phyloP scores from a whole-genome alignment of 2,888 invertebrate species.

The Emesis furor region DNA sequence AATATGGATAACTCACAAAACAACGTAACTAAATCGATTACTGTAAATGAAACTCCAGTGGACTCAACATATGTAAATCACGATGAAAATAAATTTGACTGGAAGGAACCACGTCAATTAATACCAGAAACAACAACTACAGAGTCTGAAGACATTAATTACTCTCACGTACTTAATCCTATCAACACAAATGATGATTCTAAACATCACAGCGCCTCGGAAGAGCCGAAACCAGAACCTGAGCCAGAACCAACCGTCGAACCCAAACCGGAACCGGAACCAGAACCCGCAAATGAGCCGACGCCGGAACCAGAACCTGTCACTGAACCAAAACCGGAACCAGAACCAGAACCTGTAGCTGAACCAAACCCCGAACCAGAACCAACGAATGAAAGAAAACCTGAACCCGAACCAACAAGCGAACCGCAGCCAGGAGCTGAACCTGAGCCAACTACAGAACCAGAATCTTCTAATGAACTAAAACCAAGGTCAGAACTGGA shows the following conservation, averaged over 20 bases:
- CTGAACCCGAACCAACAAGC: conserved; percentile 74
- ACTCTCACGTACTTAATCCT: conserved; percentile 66
- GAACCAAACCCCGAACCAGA: conserved; percentile 64
- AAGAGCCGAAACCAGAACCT: conserved; percentile 71
- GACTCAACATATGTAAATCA: conserved; percentile 77
- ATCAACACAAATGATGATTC: conserved; percentile 74
- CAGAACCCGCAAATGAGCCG: conserved; percentile 73
- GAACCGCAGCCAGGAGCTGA: conserved; percentile 77
- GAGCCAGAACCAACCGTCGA: conserved; percentile 62
- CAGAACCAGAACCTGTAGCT: conserved; percentile 67
- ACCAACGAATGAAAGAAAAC: conserved; percentile 67
- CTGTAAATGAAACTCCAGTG: conserved; percentile 13
- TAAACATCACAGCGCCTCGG: conserved; percentile 68
- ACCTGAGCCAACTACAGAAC: conserved; percentile 74
- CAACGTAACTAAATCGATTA: conserved; percentile 44
- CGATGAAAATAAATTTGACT: conserved; percentile 80
- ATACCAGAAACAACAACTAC: conserved; percentile 73
- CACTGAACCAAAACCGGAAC: no score
- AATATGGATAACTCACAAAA: not conserved
- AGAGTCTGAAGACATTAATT: conserved; percentile 68
- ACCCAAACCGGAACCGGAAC: conserved; percentile 76
- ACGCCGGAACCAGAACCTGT: no score
- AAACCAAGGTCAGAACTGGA: conserved; percentile 83
- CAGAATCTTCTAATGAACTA: conserved; percentile 75
- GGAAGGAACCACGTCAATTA: conserved; percentile 82